Evolutionary conservation across 2,888 invertebrate species (phyloP), one percentile per base, ranked within the genome.

Genomic region (Pantelozetes paolii): DNA sequence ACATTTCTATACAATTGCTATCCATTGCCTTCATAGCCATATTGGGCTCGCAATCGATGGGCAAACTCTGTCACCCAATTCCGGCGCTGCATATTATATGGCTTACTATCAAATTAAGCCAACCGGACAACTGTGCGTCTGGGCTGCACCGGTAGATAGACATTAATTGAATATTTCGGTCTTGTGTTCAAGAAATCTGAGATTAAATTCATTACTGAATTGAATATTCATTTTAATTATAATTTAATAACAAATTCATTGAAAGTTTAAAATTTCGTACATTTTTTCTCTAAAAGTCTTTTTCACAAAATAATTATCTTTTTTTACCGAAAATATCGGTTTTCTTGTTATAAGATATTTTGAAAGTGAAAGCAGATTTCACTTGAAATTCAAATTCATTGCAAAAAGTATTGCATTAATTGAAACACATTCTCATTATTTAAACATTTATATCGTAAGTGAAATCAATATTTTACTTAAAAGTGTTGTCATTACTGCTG

Each of bases 11-110:
- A 15, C 45, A 2, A 45, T 45, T 62, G 54, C 62, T 32, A 62
- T 62, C 62, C 62, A 30, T 62, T 30, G 62, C 62, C 67, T 62
- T 28, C 62, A 30, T 32, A 11, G 62, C 62, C 67, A 67, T 67
- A 67, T 67, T 67, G 67, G 67, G 23, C 13, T 40, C 42, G 36
- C 26, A 67, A 42, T 42, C 6, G n/a, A 15, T 40, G 3, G 9
- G 42, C 67, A 42, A 23, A 40, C 18, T 67, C 3, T 67, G 67
- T 32, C 42, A 67, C 67, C 42, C 20, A 42, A 67, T 67, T 3
- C 42, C 23, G 5, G 32, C 26, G n/a, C 23, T 42, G 42, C 67
- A 42, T 67, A 40, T 67, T 23, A 67, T 67, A 67, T 67, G 67
- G 42, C 67, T 42, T 67, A 6, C n/a, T 36, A 67, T 67, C 40